Evolutionary conservation across 2,888 invertebrate species (phyloP).

Genomic region (Synergus gifuensis): DNA sequence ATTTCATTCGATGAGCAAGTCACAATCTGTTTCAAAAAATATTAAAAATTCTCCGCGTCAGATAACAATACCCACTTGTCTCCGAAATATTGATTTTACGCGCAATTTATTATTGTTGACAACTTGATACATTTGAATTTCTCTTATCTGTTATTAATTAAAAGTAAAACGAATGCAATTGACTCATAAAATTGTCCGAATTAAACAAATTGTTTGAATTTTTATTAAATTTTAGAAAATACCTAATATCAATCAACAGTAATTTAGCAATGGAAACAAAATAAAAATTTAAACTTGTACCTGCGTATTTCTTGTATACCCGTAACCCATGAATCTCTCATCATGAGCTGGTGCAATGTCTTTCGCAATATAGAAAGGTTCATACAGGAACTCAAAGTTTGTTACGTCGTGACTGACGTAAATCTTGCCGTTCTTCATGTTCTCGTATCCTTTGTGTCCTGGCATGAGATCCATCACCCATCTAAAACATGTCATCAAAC

Average conservation of each 20-base stretch:
- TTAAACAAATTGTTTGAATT: background rate
- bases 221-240: too few species aligned
- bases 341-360: slow-evolving; percentile 92
- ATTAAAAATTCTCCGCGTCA: background rate
- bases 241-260: background rate
- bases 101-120: background rate
- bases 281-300: slow-evolving; percentile 77
- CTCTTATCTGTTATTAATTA: background rate
- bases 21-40: background rate
- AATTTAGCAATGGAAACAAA: background rate
- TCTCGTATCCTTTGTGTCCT: slow-evolving; percentile 80
- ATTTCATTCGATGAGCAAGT: background rate
- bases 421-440: slow-evolving; percentile 81
- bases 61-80: background rate
- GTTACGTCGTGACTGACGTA: slow-evolving; percentile 92
- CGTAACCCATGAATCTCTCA: slow-evolving; percentile 93
- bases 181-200: background rate
- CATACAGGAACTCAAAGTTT: slow-evolving; percentile 88
- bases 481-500: slow-evolving; percentile 59
- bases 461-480: slow-evolving; percentile 72
- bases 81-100: background rate
- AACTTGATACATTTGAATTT: background rate
- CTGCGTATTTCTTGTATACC: slow-evolving; percentile 95
- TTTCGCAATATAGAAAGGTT: slow-evolving; percentile 93
- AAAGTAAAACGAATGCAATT: background rate